Base-by-base conservation (phyloP, 2,113 vertebrate genomes). In the Malaclemys terrapin region DNA sequence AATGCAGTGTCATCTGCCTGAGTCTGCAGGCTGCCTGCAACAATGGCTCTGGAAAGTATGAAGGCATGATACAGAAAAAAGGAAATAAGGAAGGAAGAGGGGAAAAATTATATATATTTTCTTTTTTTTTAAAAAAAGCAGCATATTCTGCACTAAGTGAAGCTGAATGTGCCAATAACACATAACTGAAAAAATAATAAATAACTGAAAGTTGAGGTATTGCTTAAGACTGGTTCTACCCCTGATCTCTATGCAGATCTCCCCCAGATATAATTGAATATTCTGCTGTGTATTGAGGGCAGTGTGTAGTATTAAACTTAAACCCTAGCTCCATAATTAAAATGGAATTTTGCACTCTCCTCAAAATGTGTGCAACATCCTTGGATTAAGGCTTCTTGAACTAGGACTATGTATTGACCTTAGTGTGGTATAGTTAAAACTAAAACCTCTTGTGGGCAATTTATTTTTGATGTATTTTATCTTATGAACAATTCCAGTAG, bases 391-490 rank as follows among this genome's bases (percentile, higher is more conserved):
- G 22, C 72, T 45, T 47, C 47, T 78, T 47, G 25, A 78, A 27
- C 42, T 25, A 78, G 45, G 3, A 6, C 25, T 47, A 29, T 16
- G 22, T 42, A 11, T 47, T 76, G 72, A 76, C 38, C 38, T 45
- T 76, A 12, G 24, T 16, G 25, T 78, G 75, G 12, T 78, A 47
- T 22, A 45, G 20, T 6, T 11, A 52, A 25, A 47, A 81, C 8
- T 90, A 82, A 82, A 91, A 72, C 12, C 85, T 96, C 52, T 29
- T 80, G 13, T 69, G 88, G 89, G 76, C 11, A 56, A n/a, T 65
- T 10, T 54, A 47, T 82, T 96, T 93, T 92, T 85, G 57, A 49
- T 29, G 25, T 10, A 80, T 29, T 93, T 93, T 57, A 72, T 89
- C n/a, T 0, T 88, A 83, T 0, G n/a, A 69, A 8, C 86, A 89